Conservation (phyloP, 2,113 vertebrate species). For the Hippocampus zosterae region DNA sequence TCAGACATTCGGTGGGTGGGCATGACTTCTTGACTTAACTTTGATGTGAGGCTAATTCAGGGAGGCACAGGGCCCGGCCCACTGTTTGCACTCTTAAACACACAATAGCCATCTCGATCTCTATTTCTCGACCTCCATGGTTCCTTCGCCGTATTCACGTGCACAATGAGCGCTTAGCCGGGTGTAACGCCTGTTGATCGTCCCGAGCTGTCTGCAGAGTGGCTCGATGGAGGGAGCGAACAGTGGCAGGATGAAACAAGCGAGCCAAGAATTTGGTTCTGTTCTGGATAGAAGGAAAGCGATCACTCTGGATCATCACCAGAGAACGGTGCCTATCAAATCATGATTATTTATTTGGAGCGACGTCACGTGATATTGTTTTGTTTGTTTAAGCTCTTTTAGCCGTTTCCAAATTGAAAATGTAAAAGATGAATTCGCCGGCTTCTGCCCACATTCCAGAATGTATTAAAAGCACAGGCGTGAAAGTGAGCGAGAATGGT, state of each 20-base stretch:
- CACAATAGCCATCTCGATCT: conserved; percentile 62
- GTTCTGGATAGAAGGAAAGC: conserved; percentile 4
- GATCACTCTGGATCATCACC: too few species aligned
- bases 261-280: conserved; percentile 26
- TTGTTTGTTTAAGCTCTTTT: background rate
- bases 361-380: background rate
- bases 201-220: conserved; percentile 71
- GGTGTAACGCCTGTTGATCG: conserved; percentile 86
- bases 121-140: conserved; percentile 47
- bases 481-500: too few species aligned
- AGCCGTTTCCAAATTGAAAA: too few species aligned
- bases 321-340: background rate
- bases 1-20: conserved; percentile 52
- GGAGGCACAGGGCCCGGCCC: conserved; percentile 50
- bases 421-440: too few species aligned
- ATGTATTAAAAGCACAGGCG: too few species aligned
- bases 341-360: background rate
- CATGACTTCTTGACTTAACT: conserved; percentile 83
- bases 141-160: conserved; percentile 58
- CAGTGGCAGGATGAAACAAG: conserved; percentile 22
- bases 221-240: conserved; percentile 59
- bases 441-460: too few species aligned
- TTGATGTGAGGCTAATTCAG: conserved; percentile 79
- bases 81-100: conserved; percentile 75
- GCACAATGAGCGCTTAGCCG: conserved; percentile 79